phyloP scores from a whole-genome alignment of 2,888 invertebrate genomes.

The Apeira syringaria region DNA sequence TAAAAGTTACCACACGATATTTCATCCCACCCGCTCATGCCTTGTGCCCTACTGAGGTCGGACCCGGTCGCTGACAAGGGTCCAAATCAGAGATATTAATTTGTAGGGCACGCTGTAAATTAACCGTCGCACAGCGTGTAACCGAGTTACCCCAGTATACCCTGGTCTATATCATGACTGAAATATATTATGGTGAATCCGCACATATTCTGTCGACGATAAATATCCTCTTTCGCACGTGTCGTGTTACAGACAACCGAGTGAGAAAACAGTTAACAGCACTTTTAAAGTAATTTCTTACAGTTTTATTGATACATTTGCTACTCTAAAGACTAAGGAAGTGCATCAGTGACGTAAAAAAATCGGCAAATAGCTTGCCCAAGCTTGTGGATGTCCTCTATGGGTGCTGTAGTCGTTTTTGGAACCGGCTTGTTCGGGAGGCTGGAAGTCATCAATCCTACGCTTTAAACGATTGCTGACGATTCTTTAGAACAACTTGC shows the following conservation, averaged over 20 bases:
- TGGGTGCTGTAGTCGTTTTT: too few relatives aligned
- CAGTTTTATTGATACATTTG: too few relatives aligned
- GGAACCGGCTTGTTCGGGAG: too few relatives aligned
- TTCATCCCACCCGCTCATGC: conserved; percentile 16
- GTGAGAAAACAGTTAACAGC: not conserved
- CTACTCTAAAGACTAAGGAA: too few relatives aligned
- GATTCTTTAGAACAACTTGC: too few relatives aligned
- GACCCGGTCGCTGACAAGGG: conserved; percentile 69
- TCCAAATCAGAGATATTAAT: conserved; percentile 81
- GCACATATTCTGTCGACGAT: conserved; percentile 4
- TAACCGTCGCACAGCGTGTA: conserved; percentile 67
- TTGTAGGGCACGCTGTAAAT: conserved; percentile 77
- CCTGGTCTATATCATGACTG: conserved; percentile 25
- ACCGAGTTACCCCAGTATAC: conserved; percentile 53
- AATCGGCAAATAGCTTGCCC: too few relatives aligned
- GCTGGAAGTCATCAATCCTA: too few relatives aligned
- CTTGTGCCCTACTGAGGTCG: conserved; percentile 39
- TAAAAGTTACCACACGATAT: conserved; percentile 12
- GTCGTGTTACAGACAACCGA: not conserved
- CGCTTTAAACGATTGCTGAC: too few relatives aligned
- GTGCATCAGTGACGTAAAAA: too few relatives aligned
- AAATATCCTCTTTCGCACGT: conserved; percentile 2
- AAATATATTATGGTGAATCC: conserved; percentile 21
- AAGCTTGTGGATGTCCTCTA: too few relatives aligned
- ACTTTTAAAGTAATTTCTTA: too few relatives aligned